Evolutionary conservation across 1,140 invertebrate genomes (phyloP), one percentile per base, ranked within the genome.

Genomic region (Macrobrachium nipponense): DNA sequence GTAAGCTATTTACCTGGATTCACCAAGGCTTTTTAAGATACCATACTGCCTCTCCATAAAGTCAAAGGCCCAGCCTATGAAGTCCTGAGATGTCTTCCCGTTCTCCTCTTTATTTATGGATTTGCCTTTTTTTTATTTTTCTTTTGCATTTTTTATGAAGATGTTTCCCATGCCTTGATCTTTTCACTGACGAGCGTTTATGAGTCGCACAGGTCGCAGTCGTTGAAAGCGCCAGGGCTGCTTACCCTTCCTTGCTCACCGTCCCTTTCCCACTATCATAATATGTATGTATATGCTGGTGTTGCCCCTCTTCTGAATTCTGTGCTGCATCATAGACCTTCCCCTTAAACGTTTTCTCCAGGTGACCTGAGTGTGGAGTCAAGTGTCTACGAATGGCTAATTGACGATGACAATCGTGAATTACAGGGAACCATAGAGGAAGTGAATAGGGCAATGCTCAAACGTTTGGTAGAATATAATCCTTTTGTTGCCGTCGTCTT

Each of bases 401-500:
- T 88, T 61, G 89, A 90, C 80, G 89, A 89, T 86, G 90, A 98
- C 87, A 98, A 98, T 91, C 93, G 97, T n/a, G 97, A 98, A 92
- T 90, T 98, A 82, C 96, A 96, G 17, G 97, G 98, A 92, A 96
- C 98, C 92, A 98, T 98, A 89, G 97, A 98, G 88, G 89, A 86
- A 66, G 89, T 89, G 70, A 89, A 89, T 87, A 85, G 64, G 75
- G 51, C 77, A 60, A 89, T 89, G 89, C 91, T 98, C 81, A 95
- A 96, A 89, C 94, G 96, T 90, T 93, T 98, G 51, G 91, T 98
- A 85, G 95, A 95, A 44, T 95, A 97, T 90, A 98, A 96, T 20
- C 95, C 96, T 77, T 95, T 98, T 89, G 92, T 98, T 59, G 97
- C 96, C 27, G 97, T 97, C 8, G 97, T 97, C 91, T 98, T 97